These are phyloP conservation scores for Phylloscopus whistleri DNA, from an alignment of 2,113 vertebrate genomes.

Conservation along the genomic window DNA sequence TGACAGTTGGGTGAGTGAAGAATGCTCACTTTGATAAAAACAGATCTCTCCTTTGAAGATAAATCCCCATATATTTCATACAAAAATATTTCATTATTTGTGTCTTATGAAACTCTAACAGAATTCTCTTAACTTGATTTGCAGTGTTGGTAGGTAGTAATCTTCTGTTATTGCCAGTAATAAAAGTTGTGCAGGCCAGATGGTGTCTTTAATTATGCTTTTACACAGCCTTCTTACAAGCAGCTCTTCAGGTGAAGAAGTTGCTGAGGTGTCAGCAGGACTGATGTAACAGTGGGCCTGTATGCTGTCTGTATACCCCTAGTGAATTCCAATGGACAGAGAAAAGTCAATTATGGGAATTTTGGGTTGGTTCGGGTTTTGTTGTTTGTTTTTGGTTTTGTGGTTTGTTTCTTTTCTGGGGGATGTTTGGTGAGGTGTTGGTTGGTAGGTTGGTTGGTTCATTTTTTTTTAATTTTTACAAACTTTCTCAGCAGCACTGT, in stretches of 20 bases:
- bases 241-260: neutral
- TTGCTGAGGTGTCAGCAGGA: neutral
- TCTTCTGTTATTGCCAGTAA: neutral
- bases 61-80: neutral
- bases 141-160: neutral
- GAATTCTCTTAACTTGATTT: slow-evolving; percentile 4
- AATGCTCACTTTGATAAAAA: neutral
- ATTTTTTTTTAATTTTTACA: neutral
- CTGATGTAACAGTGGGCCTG: neutral
- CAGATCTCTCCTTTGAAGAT: neutral
- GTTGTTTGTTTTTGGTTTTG: neutral
- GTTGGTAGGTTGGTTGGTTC: neutral
- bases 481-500: neutral
- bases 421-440: neutral
- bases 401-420: too few relatives aligned
- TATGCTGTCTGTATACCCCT: neutral
- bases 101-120: neutral
- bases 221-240: neutral
- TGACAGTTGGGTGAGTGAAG: neutral
- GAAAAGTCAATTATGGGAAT: neutral
- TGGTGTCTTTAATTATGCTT: neutral
- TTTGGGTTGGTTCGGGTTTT: neutral
- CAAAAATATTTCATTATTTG: neutral
- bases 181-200: slow-evolving; percentile 11
- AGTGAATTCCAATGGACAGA: neutral